Evolutionary conservation across 2,888 invertebrate genomes (phyloP).

Genomic region (Diogma glabrata): DNA sequence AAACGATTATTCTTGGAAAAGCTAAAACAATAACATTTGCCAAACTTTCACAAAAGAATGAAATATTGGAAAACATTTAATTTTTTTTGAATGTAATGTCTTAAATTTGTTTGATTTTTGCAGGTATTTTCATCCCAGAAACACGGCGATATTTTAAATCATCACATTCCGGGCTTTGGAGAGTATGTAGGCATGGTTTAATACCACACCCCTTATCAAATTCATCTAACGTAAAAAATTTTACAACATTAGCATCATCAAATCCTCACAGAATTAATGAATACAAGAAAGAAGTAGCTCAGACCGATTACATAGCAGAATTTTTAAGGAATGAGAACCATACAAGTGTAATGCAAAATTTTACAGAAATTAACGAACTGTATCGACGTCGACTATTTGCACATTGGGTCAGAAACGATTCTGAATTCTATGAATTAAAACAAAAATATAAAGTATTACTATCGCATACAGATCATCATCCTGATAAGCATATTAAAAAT

Average conservation of each 20-base stretch:
- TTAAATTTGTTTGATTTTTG: constrained; percentile 17
- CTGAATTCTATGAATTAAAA: constrained; percentile 27
- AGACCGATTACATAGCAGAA: constrained; percentile 26
- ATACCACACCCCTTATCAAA: constrained; percentile 38
- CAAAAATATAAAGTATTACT: constrained; percentile 27
- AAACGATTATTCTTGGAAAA: too few relatives aligned
- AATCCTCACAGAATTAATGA: constrained; percentile 25
- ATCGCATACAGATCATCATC: constrained; percentile 15
- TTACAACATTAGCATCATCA: constrained; percentile 38
- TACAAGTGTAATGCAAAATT: background rate
- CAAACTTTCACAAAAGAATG: too few relatives aligned
- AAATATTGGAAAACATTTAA: too few relatives aligned
- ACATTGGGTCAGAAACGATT: constrained; percentile 31
- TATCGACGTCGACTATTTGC: constrained; percentile 31
- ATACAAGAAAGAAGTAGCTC: constrained; percentile 26
- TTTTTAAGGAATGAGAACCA: constrained; percentile 22
- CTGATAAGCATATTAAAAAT: constrained; percentile 20
- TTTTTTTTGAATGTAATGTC: background rate
- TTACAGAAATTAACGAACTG: constrained; percentile 7
- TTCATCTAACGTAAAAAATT: constrained; percentile 42
- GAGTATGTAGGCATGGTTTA: constrained; percentile 32
- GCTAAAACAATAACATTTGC: too few relatives aligned
- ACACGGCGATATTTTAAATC: constrained; percentile 48
- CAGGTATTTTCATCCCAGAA: constrained; percentile 45
- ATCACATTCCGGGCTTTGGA: constrained; percentile 62